These are phyloP conservation scores for Tragelaphus oryx DNA, from an alignment of 2,797 vertebrate species.

Conservation along the genomic window DNA sequence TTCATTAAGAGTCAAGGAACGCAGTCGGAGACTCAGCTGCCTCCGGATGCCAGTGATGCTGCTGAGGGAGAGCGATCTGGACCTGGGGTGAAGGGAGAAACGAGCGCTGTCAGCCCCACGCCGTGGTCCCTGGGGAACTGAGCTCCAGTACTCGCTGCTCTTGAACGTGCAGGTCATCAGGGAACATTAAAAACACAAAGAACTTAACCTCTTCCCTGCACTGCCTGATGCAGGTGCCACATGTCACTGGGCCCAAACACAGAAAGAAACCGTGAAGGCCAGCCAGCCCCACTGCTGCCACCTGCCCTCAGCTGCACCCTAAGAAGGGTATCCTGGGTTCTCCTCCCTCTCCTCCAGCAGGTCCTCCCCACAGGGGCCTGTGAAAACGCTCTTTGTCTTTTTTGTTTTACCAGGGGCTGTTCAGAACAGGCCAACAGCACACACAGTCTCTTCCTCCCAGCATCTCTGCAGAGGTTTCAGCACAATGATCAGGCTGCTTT, in stretches of 20 bases:
- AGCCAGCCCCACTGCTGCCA: neutral
- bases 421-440: neutral
- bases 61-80: neutral
- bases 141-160: neutral
- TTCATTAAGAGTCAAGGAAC: neutral
- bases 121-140: neutral
- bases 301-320: neutral
- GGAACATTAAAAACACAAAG: neutral
- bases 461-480: neutral
- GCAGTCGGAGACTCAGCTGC: neutral
- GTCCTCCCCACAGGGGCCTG: neutral
- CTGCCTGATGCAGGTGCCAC: neutral
- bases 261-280: neutral
- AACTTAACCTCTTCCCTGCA: neutral
- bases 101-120: rapidly evolving
- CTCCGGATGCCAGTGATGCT: rapidly evolving
- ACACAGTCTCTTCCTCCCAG: neutral
- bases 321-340: neutral
- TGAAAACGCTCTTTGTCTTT: neutral
- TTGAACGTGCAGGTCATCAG: neutral
- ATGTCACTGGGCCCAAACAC: neutral
- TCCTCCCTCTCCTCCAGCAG: neutral
- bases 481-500: neutral
- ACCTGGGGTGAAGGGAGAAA: neutral
- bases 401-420: too few species aligned